phyloP scores from a whole-genome alignment of 2,797 vertebrate genomes.

The Discoglossus pictus region DNA sequence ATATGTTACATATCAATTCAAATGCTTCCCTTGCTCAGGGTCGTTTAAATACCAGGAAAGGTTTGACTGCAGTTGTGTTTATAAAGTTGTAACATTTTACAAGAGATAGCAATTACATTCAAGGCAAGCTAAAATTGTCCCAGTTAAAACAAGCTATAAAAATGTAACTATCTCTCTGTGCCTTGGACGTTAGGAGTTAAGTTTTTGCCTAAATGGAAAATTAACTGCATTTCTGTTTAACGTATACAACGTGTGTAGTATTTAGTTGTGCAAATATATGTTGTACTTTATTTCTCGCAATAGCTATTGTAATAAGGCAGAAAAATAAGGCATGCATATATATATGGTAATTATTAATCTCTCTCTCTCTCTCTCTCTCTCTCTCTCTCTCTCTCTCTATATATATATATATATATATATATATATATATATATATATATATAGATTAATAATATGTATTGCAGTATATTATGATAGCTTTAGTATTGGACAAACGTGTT shows the following conservation, averaged over 20 bases:
- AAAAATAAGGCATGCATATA: background rate
- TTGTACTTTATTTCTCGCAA: background rate
- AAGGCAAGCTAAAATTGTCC: conserved; percentile 14
- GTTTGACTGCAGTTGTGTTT: conserved; percentile 12
- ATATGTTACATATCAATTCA: conserved; percentile 9
- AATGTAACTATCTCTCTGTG: conserved; percentile 5
- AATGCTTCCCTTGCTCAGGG: conserved; percentile 9
- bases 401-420: no score
- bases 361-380: no score
- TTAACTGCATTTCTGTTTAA: conserved; percentile 6
- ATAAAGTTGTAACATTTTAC: conserved; percentile 31
- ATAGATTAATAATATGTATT: no score
- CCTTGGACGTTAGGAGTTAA: background rate
- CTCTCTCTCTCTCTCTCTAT: no score
- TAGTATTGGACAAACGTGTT: no score
- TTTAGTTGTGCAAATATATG: background rate
- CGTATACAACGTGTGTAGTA: background rate
- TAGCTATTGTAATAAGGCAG: background rate
- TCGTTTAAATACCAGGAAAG: conserved; percentile 28
- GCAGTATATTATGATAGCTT: no score
- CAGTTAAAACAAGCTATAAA: conserved; percentile 12
- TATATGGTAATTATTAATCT: no score
- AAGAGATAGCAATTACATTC: conserved; percentile 18
- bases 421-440: no score
- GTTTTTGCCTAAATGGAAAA: conserved; percentile 6